Evolutionary conservation across 2,888 invertebrate species (phyloP), one percentile per base, ranked within the genome.

Genomic region (Epirrhoe alternata): DNA sequence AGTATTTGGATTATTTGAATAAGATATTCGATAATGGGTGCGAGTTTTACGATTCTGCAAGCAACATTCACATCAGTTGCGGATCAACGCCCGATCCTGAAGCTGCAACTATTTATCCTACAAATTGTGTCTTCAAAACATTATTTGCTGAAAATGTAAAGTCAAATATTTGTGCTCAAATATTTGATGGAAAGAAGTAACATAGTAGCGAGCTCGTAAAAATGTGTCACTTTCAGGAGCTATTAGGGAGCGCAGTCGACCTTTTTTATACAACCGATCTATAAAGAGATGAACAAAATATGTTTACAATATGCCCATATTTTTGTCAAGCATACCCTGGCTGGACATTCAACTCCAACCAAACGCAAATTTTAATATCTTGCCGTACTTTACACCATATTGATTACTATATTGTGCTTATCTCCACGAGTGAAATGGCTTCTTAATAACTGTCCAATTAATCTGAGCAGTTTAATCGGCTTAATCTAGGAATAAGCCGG

Each of bases 401-500:
- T 24, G 1, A 3, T 24, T 24, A 24, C 24, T 24, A 24, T 24
- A 24, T 24, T 24, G 24, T 24, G 24, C 24, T 24, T 24, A 24
- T 24, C 24, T 24, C 24, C 24, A 24, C 24, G 24, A 3, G 24
- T 24, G 24, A 47, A 14, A 47, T 14, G 6, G 1, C 12, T 68
- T 52, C 68, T 68, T 79, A 71, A 54, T 63, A 68, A 64, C 59
- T 68, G 67, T 68, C 67, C 60, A 74, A 76, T 70, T 80, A 79
- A 77, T 82, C 76, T 77, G 74, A 64, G 68, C 71, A 72, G 68
- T 71, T 75, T 61, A 24, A 57, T 73, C 66, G 71, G 73, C 74
- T 75, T 78, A 76, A 76, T 69, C 75, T 75, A 76, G 68, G 73
- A 74, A 71, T 80, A 77, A 78, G 72, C 78, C 68, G 69, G 70